Conservation (phyloP, 2,888 invertebrate genomes). For the Petrophora chlorosata region DNA sequence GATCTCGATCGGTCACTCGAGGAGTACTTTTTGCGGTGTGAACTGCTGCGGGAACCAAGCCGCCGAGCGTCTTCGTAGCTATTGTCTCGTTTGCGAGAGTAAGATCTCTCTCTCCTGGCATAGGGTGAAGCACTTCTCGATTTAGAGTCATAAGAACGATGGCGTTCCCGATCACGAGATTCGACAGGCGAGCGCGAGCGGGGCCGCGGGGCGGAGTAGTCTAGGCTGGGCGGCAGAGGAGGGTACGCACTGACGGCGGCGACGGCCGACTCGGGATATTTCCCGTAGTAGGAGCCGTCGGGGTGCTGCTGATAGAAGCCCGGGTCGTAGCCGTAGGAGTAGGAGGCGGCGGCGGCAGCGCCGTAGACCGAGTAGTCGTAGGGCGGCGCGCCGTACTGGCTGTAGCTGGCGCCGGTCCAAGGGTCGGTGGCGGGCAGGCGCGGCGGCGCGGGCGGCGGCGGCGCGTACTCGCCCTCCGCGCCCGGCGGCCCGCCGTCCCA, state of each 20-base stretch:
- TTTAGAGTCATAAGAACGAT: slow-evolving; percentile 53
- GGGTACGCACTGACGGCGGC: slow-evolving; percentile 39
- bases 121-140: slow-evolving; percentile 38
- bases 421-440: slow-evolving; percentile 74
- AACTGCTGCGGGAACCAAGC: slow-evolving; percentile 57
- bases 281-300: slow-evolving; percentile 51
- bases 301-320: slow-evolving; percentile 57
- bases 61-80: slow-evolving; percentile 56
- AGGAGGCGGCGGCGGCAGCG: slow-evolving; percentile 57
- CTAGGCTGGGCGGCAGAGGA: slow-evolving; percentile 20
- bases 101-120: slow-evolving; percentile 44
- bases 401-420: slow-evolving; percentile 78
- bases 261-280: slow-evolving; percentile 50
- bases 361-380: slow-evolving; percentile 66
- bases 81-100: slow-evolving; percentile 59
- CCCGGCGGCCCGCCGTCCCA: slow-evolving; percentile 83
- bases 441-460: slow-evolving; percentile 64
- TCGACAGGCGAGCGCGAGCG: slow-evolving; percentile 16
- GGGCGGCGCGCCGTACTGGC: slow-evolving; percentile 48
- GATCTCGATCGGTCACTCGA: slow-evolving; percentile 68
- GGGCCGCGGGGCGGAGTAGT: slow-evolving; percentile 40
- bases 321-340: slow-evolving; percentile 63
- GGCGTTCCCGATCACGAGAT: slow-evolving; percentile 40
- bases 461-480: slow-evolving; percentile 79
- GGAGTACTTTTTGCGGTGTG: slow-evolving; percentile 60